phyloP scores from a whole-genome alignment of 1,140 invertebrate genomes.

The Polypedilum pembai region DNA sequence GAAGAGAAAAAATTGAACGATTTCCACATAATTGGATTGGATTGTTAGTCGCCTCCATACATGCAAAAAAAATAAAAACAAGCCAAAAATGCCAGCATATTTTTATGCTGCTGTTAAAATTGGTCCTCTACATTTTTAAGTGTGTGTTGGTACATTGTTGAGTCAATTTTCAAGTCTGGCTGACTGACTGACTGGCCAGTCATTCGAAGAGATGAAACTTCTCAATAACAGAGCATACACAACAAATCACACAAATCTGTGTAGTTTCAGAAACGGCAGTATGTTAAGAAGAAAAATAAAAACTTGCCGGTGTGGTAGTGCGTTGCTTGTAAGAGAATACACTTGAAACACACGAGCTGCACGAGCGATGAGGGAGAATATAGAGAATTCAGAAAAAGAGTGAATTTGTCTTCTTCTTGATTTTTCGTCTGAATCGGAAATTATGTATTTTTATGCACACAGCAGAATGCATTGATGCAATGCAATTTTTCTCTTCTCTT shows the following conservation, averaged over 20 bases:
- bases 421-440: slow-evolving; percentile 26
- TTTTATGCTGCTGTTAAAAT: slow-evolving; percentile 21
- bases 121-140: background rate
- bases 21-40: slow-evolving; percentile 27
- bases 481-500: slow-evolving; percentile 21
- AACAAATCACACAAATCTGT: background rate
- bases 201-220: background rate
- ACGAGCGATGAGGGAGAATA: background rate
- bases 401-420: slow-evolving; percentile 26
- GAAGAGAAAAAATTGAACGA: slow-evolving; percentile 1
- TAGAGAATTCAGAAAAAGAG: background rate
- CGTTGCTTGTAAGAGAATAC: slow-evolving; percentile 8
- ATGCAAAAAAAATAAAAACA: background rate
- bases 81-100: slow-evolving; percentile 15
- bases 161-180: slow-evolving; percentile 6
- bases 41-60: background rate
- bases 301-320: slow-evolving; percentile 1
- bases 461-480: slow-evolving; percentile 26
- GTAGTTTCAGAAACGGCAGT: background rate
- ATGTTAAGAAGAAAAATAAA: background rate
- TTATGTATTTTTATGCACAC: slow-evolving; percentile 23
- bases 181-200: background rate
- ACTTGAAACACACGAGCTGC: slow-evolving; percentile 7
- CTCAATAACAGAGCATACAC: background rate
- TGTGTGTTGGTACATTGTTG: background rate